phyloP scores from a whole-genome alignment of 2,797 vertebrate species.

The Dipus sagitta region DNA sequence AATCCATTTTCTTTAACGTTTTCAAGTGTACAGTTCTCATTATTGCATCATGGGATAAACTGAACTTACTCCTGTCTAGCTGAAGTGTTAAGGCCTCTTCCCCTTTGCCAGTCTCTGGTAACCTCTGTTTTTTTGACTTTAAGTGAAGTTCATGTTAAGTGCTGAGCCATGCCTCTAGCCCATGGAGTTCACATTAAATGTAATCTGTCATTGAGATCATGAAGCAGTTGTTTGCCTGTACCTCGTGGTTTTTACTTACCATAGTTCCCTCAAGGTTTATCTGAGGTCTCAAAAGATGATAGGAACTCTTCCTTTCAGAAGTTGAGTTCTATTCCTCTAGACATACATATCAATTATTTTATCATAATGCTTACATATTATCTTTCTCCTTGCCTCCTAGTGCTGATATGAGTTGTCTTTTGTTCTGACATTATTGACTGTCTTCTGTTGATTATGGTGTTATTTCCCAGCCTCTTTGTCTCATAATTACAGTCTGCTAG shows the following conservation, averaged over 20 bases:
- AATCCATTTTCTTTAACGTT: not conserved
- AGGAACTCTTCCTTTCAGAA: not conserved
- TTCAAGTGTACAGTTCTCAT: not conserved
- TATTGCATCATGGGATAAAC: no score
- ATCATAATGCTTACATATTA: not conserved
- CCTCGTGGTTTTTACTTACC: not conserved
- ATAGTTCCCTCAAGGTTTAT: not conserved
- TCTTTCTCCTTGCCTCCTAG: not conserved
- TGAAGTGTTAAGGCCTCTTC: not conserved
- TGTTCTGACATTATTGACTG: not conserved
- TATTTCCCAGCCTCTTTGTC: not conserved
- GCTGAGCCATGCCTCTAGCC: no score
- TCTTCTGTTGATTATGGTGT: not conserved
- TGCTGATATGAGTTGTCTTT: not conserved
- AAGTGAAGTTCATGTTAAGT: not conserved
- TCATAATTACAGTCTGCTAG: not conserved
- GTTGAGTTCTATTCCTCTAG: not conserved
- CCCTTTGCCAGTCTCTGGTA: fast-evolving
- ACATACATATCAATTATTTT: not conserved
- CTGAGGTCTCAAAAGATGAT: not conserved
- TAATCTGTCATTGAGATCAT: not conserved
- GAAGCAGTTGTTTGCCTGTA: not conserved
- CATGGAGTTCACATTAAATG: not conserved
- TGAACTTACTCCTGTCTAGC: not conserved
- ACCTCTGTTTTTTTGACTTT: no score